phyloP scores from a whole-genome alignment of 2,113 vertebrate genomes.

The Rattus rattus region DNA sequence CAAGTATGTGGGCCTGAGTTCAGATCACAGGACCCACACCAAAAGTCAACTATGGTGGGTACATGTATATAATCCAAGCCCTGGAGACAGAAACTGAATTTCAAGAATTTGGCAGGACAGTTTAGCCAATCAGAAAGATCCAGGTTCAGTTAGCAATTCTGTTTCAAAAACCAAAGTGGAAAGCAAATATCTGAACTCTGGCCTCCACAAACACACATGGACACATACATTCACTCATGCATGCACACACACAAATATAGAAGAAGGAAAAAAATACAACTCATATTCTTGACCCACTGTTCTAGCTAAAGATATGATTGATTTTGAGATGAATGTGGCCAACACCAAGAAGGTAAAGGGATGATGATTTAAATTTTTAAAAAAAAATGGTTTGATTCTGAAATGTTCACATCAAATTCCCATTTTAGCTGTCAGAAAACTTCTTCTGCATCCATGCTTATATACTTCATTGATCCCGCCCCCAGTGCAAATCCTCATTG shows the following conservation, averaged over 20 bases:
- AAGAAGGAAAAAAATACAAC: neutral
- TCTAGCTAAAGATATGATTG: neutral
- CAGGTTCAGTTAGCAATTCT: neutral
- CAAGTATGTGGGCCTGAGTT: neutral
- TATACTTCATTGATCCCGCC: neutral
- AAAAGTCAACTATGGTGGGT: neutral
- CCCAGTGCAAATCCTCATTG: neutral
- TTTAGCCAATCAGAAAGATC: neutral
- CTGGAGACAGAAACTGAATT: neutral
- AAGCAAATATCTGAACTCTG: neutral
- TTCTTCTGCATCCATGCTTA: neutral
- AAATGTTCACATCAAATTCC: neutral
- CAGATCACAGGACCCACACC: neutral
- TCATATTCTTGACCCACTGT: neutral
- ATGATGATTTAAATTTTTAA: neutral
- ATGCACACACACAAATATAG: neutral
- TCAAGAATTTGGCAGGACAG: neutral
- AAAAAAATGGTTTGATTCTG: conserved; percentile 16
- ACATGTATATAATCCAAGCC: neutral
- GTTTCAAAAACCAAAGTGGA: neutral
- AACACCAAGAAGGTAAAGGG: neutral
- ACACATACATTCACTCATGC: neutral
- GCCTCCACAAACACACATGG: neutral
- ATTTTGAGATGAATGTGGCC: neutral
- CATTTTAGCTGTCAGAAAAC: neutral